Evolutionary conservation across 2,888 invertebrate species (phyloP), one percentile per base, ranked within the genome.

Genomic region (Argyresthia albistria): DNA sequence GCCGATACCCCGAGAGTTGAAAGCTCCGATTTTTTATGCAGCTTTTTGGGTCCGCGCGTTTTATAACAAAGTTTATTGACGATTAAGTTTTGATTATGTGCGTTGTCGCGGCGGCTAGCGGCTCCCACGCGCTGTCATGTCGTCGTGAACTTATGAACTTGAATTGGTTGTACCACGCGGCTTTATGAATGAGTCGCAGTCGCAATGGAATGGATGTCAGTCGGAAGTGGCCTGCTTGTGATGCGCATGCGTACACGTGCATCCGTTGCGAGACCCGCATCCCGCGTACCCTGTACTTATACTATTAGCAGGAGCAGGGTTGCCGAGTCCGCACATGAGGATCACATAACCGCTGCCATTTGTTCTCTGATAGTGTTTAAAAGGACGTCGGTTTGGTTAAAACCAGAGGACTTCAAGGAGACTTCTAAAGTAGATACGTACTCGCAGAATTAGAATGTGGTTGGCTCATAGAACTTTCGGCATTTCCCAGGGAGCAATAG

Each of bases 151-250:
- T 51, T 80, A 77, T 83, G 80, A 80, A 81, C 82, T 84, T 82
- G 81, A 81, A 83, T 82, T 78, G 79, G 79, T 79, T 83, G 80
- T 84, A 56, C 51, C 83, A 81, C 73, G 78, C 76, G 70, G 72
- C 81, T 81, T 77, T 81, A 79, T 84, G 83, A 84, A 84, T 84
- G 83, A 42, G 49, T 80, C 74, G 25, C 3, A 42, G 49, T 80
- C 74, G 25, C 3, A 25, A 25, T 25, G 76, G 79, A 78, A 76
- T 81, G 81, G 80, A 80, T 81, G 80, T 67, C 80, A 77, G 77
- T 80, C 82, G 83, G 84, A 84, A 83, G 80, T 79, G 76, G 74
- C 75, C 76, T 80, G 79, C 80, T 73, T 76, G 76, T 25, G 25
- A 25, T 25, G 25, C 25, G 25, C 25, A 25, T 25, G 25, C 25